A percentile compares a stretch with the other conserved stretches of the same genome.
Conservation (phyloP, 1,140 invertebrate genomes). For the Helicoverpa zea region DNA sequence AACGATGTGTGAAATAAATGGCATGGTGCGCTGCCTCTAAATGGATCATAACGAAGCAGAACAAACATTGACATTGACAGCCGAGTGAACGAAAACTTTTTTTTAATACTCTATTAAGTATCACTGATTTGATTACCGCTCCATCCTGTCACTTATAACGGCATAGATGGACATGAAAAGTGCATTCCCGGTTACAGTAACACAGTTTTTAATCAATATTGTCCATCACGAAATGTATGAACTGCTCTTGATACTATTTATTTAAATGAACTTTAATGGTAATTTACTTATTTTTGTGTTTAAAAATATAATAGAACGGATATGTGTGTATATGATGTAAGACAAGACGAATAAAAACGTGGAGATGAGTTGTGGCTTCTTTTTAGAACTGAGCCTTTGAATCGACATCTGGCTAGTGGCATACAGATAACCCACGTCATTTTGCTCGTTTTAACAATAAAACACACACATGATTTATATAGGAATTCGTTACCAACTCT, state of each 20-base stretch:
- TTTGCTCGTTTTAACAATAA: background rate
- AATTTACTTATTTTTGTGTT: no score
- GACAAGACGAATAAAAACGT: no score
- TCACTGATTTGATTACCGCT: background rate
- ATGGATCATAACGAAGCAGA: no score
- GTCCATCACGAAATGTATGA: background rate
- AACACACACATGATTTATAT: slow-evolving; percentile 1
- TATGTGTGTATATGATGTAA: no score
- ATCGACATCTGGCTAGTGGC: slow-evolving; percentile 5
- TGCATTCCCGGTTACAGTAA: slow-evolving; percentile 9
- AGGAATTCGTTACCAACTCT: no score
- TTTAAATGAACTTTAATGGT: no score
- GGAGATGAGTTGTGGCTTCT: background rate
- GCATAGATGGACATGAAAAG: slow-evolving; percentile 13
- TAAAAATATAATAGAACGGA: no score
- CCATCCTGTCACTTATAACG: background rate
- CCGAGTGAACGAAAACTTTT: no score
- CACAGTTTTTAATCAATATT: slow-evolving; percentile 28
- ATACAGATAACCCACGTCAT: background rate
- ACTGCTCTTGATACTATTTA: background rate
- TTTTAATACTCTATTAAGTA: no score
- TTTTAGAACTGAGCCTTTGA: slow-evolving; percentile 5
- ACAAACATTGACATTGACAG: no score
- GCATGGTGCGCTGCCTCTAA: no score
- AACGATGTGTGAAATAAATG: no score